Percentiles rank a stretch among this genome's conserved stretches.
These are phyloP conservation scores for Leptatherina wallacei DNA, from an alignment of 2,797 vertebrate genomes.

Conservation along the genomic window DNA sequence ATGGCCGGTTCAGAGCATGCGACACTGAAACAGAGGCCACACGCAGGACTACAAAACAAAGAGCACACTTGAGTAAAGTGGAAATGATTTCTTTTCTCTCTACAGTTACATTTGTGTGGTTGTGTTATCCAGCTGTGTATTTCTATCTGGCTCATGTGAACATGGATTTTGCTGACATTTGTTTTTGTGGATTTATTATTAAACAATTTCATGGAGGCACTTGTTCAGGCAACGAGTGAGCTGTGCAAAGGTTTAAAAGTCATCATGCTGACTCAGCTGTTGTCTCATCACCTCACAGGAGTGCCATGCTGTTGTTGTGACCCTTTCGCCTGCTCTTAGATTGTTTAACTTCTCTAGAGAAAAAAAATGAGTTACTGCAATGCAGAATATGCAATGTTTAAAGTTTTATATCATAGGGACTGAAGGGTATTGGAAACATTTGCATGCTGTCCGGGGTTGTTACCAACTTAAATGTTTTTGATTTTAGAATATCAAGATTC, in stretches of 20 bases:
- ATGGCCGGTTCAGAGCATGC: conserved; percentile 27
- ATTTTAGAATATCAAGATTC: conserved; percentile 73
- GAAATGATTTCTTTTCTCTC: conserved; percentile 38
- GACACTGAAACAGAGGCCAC: conserved; percentile 19
- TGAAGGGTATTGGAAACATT: conserved; percentile 73
- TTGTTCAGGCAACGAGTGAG: conserved; percentile 56
- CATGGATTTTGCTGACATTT: conserved; percentile 48
- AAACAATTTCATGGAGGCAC: conserved; percentile 62
- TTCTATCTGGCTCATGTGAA: conserved; percentile 56
- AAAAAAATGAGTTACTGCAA: conserved; percentile 87
- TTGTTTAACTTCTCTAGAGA: conserved; percentile 86
- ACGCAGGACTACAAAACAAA: conserved; percentile 56
- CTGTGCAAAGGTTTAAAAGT: conserved; percentile 49
- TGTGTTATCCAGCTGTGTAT: conserved; percentile 60
- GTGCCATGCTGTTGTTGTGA: conserved; percentile 81
- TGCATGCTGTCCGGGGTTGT: conserved; percentile 80
- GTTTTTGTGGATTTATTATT: conserved; percentile 64
- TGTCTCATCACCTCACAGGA: conserved; percentile 60
- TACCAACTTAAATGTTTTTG: conserved; percentile 81
- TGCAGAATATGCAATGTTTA: conserved; percentile 86
- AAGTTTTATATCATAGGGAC: conserved; percentile 73
- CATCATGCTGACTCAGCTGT: conserved; percentile 44
- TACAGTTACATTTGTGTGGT: conserved; percentile 58
- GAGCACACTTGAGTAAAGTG: conserved; percentile 59
- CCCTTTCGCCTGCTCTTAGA: conserved; percentile 76